These are phyloP conservation scores for Azemiops feae DNA, from an alignment of 2,113 vertebrate genomes.

Conservation along the genomic window DNA sequence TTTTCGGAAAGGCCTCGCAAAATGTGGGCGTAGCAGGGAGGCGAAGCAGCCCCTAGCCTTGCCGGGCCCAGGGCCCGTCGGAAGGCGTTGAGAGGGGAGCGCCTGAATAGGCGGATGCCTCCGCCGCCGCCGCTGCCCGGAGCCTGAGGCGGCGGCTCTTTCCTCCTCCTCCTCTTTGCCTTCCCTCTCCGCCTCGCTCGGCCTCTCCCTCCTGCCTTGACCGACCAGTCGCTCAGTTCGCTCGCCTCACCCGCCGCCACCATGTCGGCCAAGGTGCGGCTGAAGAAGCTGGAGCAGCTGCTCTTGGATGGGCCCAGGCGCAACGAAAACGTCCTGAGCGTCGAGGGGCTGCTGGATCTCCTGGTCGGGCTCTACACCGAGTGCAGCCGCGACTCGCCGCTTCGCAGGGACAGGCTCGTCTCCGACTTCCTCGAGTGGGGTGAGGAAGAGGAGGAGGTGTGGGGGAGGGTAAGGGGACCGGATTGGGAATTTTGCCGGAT, in stretches of 20 bases:
- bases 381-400: slow-evolving; percentile 78
- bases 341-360: slow-evolving; percentile 93
- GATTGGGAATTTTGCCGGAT: neutral
- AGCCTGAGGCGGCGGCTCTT: slow-evolving; percentile 30
- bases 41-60: neutral
- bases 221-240: slow-evolving; percentile 16
- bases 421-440: slow-evolving; percentile 94
- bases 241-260: slow-evolving; percentile 43
- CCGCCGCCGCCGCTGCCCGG: slow-evolving; percentile 17
- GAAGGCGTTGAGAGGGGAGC: neutral
- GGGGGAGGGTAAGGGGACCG: slow-evolving; percentile 10
- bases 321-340: slow-evolving; percentile 79
- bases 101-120: neutral
- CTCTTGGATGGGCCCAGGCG: slow-evolving; percentile 82
- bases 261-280: slow-evolving; percentile 92
- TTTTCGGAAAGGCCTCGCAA: slow-evolving; percentile 33
- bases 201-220: neutral
- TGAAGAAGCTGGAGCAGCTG: slow-evolving; percentile 93
- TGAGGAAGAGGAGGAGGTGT: slow-evolving; percentile 73
- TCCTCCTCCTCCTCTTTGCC: neutral
- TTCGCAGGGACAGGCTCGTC: slow-evolving; percentile 91
- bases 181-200: neutral
- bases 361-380: slow-evolving; percentile 87
- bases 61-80: neutral
- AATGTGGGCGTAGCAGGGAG: slow-evolving; percentile 49